Base-by-base conservation (phyloP, 2,888 invertebrate species). In the Nemurella pictetii region DNA sequence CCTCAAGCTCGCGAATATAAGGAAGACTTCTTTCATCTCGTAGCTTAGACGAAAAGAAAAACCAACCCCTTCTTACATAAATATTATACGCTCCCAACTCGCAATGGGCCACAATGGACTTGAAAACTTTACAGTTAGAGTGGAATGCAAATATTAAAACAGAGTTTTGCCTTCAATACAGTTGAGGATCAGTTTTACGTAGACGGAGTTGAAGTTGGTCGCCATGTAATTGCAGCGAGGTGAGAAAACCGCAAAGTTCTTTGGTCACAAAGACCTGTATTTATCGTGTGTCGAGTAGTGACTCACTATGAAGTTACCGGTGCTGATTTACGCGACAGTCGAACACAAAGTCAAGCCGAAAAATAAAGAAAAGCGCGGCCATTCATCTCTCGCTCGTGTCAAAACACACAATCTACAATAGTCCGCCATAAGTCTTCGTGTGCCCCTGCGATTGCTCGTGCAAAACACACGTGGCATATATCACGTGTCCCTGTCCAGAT, bases 301-400 rank as follows among this genome's bases (percentile, higher is more conserved):
- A 75, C 75, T 75, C 15, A 12, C 28, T 29, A 29, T 78, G 28
- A 30, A 78, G 78, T 78, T 78, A 30, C 78, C 78, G 30, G 20
- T 9, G 80, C 84, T 84, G 85, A 85, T 85, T 85, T 85, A 85
- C 85, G 83, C 83, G 36, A 28, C 9, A 27, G 27, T 32, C 83
- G 36, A 83, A 84, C 74, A 83, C 85, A 85, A 85, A 84, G 35
- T 80, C 84, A 20, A 55, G 55, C 78, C 30, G 36, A 84, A 80
- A 84, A 78, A 72, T 80, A 84, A 84, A 84, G 84, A 84, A 84
- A 85, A 28, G 55, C 72, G 84, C 77, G 84, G 83, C 86, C 85
- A 86, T 86, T 86, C 85, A 86, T 86, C 86, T 86, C 82, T 84
- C 82, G 55, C n/a, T 72, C 26, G 77, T 82, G 86, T 86, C 86